These are phyloP conservation scores for Torymus tubicola DNA, from an alignment of 2,888 invertebrate species.

Conservation along the genomic window DNA sequence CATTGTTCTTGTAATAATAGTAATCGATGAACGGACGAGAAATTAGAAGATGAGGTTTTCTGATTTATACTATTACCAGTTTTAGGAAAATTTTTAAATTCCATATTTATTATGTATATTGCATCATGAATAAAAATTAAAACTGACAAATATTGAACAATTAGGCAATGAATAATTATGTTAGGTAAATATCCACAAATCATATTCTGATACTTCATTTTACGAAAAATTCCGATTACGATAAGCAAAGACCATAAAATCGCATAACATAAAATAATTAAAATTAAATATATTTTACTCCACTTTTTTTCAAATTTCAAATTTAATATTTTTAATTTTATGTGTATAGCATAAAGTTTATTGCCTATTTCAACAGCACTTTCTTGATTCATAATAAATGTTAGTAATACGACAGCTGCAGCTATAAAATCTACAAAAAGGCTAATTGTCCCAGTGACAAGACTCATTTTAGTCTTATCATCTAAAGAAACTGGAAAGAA, in stretches of 20 bases:
- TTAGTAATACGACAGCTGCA: neutral
- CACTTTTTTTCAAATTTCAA: too few species aligned
- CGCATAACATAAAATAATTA: neutral
- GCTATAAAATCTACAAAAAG: neutral
- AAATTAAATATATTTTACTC: neutral
- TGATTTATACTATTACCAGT: neutral
- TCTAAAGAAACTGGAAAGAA: too few species aligned
- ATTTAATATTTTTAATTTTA: neutral
- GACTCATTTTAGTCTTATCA: neutral
- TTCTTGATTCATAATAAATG: slow-evolving; percentile 5
- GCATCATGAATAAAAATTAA: neutral
- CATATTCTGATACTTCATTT: too few species aligned
- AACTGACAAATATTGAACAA: neutral
- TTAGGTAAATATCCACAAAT: neutral
- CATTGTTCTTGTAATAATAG: too few species aligned
- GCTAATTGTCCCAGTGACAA: neutral
- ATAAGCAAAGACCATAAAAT: neutral
- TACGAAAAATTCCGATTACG: neutral
- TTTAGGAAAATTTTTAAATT: slow-evolving; percentile 9
- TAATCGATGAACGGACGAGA: too few species aligned
- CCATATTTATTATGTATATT: neutral
- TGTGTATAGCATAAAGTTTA: neutral
- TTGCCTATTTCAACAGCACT: neutral
- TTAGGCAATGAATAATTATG: slow-evolving; percentile 2
- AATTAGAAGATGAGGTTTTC: too few species aligned